Evolutionary conservation across 1,140 invertebrate genomes (phyloP).

Genomic region (Carcinoscorpius rotundicauda): DNA sequence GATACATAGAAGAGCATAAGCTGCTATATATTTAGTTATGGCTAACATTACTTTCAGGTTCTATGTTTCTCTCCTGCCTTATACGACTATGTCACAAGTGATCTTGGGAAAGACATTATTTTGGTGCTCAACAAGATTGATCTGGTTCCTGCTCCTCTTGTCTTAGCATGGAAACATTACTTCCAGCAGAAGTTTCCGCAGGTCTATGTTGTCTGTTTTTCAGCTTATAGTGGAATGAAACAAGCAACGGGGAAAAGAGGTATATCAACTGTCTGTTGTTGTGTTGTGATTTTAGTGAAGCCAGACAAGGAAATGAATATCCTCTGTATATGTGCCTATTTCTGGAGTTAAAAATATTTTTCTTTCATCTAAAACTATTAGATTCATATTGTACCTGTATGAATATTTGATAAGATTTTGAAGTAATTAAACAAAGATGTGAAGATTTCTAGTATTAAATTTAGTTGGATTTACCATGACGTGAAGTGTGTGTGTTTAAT

Average conservation of each 20-base stretch:
- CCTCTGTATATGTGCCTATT: too few species aligned
- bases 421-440: too few species aligned
- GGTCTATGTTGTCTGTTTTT: constrained; percentile 48
- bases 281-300: not conserved
- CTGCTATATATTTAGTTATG: too few species aligned
- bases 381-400: too few species aligned
- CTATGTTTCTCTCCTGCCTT: constrained; percentile 70
- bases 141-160: constrained; percentile 61
- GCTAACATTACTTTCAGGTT: not conserved
- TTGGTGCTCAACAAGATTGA: constrained; percentile 88
- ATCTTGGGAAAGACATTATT: constrained; percentile 67
- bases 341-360: too few species aligned
- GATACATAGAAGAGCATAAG: too few species aligned
- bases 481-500: too few species aligned
- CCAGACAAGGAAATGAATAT: too few species aligned
- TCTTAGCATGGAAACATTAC: constrained; percentile 78
- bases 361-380: too few species aligned
- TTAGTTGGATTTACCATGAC: too few species aligned
- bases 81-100: constrained; percentile 60
- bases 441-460: too few species aligned
- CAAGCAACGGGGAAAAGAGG: constrained; percentile 10
- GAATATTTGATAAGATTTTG: too few species aligned
- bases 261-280: constrained; percentile 10
- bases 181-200: constrained; percentile 57
- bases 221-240: constrained; percentile 26